phyloP scores from a whole-genome alignment of 1,140 invertebrate genomes.

The Patella vulgata region DNA sequence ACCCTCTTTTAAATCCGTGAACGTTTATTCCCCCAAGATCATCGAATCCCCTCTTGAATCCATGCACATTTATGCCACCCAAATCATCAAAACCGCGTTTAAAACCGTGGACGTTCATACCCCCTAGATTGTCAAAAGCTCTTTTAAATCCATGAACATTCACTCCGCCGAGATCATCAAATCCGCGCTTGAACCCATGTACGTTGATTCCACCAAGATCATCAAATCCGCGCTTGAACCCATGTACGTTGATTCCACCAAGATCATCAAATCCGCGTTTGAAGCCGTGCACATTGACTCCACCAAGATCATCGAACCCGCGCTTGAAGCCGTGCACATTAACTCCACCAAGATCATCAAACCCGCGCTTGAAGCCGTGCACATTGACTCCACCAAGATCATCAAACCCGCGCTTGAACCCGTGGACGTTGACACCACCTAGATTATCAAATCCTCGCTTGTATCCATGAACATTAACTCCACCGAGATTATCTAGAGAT shows the following conservation, averaged over 20 bases:
- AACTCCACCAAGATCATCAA: slow-evolving; percentile 13
- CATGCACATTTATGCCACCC: slow-evolving; percentile 19
- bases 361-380: slow-evolving; percentile 16
- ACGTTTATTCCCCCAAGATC: slow-evolving; percentile 16
- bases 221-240: slow-evolving; percentile 18
- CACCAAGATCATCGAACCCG: slow-evolving; percentile 17
- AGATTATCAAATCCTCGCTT: slow-evolving; percentile 10
- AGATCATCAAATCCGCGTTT: slow-evolving; percentile 17
- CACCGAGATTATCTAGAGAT: slow-evolving; percentile 10
- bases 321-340: slow-evolving; percentile 9
- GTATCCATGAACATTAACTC: slow-evolving; percentile 7
- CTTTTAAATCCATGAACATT: slow-evolving; percentile 21
- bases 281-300: slow-evolving; percentile 13
- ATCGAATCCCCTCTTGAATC: slow-evolving; percentile 20
- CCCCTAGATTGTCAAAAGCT: slow-evolving; percentile 13
- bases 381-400: slow-evolving; percentile 16
- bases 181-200: slow-evolving; percentile 17
- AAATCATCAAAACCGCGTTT: slow-evolving; percentile 22
- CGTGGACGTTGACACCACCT: slow-evolving; percentile 4
- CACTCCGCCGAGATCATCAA: slow-evolving; percentile 13
- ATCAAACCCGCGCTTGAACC: slow-evolving; percentile 16
- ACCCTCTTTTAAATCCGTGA: slow-evolving; percentile 11
- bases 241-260: slow-evolving; percentile 13
- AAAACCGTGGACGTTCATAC: slow-evolving; percentile 15
- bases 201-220: slow-evolving; percentile 13